Evolutionary conservation across 2,113 vertebrate species (phyloP), one percentile per base, ranked within the genome.

Genomic region (Rhinopomastus cyanomelas): DNA sequence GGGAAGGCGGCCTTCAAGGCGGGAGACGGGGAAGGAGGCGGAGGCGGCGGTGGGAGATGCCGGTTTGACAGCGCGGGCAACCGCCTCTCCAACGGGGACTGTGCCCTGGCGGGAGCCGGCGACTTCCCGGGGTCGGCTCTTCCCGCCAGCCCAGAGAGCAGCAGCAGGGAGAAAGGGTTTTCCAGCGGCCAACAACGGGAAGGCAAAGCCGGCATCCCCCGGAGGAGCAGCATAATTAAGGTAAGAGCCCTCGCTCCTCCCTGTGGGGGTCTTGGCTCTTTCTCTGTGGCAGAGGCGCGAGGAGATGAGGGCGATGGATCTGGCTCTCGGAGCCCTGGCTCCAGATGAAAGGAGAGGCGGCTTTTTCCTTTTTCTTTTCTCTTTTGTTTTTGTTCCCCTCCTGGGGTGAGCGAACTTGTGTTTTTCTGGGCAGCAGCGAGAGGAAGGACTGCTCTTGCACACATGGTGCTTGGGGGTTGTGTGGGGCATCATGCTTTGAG

Each of bases 181-280:
- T 83, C 84, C 87, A 12, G 27, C 42, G 26, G 87, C 34, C 95
- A 62, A 14, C 95, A 91, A 44, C 77, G 94, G 85, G 98, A 99
- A 25, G 95, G 90, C 97, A 99, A 98, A 81, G 66, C 97, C 26
- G 98, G 99, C 82, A 98, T 99, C 91, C 98, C 98, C 74, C 98
- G 98, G 86, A 97, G 98, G 96, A 99, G 98, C 97, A 99, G 98
- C 96, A 98, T 99, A 94, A 99, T 99, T 93, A 99, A 99, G 98
- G 98, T 99, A 98, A 97, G 95, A 65, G 39, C 85, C 18, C 52
- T 75, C 29, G 89, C 83, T 73, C 86, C 91, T 82, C 82, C 88
- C 78, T 21, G 19, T 49, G 27, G 57, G 78, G 92, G 71, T 84
- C 88, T 52, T 42, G 57, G 42, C 37, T 55, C 7, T 73, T 37